phyloP scores from a whole-genome alignment of 2,888 invertebrate species.

The Temnothorax rugatulus region DNA sequence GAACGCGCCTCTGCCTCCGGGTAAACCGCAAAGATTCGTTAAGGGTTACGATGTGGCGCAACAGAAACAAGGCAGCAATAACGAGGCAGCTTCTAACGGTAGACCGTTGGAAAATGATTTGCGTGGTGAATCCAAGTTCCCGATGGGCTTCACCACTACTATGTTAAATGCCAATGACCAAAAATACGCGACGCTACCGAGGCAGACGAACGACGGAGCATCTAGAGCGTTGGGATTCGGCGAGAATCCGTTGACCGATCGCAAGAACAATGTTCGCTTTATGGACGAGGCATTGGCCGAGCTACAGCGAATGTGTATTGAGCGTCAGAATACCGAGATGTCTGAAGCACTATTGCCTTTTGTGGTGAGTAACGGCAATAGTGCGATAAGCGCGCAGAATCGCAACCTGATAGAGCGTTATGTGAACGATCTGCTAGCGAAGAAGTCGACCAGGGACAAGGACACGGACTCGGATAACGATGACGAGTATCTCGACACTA shows the following conservation, averaged over 20 bases:
- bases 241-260: constrained; percentile 46
- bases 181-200: constrained; percentile 22
- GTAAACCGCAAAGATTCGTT: neutral
- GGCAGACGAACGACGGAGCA: neutral
- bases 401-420: constrained; percentile 81
- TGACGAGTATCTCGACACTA: constrained; percentile 84
- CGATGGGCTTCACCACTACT: constrained; percentile 74
- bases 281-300: constrained; percentile 72
- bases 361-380: constrained; percentile 69
- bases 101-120: constrained; percentile 6
- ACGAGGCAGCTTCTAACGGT: neutral
- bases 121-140: constrained; percentile 56
- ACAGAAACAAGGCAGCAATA: neutral
- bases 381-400: constrained; percentile 71
- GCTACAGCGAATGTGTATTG: constrained; percentile 68
- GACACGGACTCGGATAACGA: constrained; percentile 83
- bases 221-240: constrained; percentile 55
- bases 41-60: neutral
- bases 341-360: constrained; percentile 25
- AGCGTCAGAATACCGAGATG: constrained; percentile 53
- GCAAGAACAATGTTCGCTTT: constrained; percentile 71
- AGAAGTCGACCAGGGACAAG: constrained; percentile 69
- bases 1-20: neutral
- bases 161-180: constrained; percentile 57
- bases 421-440: constrained; percentile 72